A percentile compares a stretch with the other conserved stretches of the same genome.
These are phyloP conservation scores for Diaperis boleti DNA, from an alignment of 2,888 invertebrate species.

Conservation along the genomic window DNA sequence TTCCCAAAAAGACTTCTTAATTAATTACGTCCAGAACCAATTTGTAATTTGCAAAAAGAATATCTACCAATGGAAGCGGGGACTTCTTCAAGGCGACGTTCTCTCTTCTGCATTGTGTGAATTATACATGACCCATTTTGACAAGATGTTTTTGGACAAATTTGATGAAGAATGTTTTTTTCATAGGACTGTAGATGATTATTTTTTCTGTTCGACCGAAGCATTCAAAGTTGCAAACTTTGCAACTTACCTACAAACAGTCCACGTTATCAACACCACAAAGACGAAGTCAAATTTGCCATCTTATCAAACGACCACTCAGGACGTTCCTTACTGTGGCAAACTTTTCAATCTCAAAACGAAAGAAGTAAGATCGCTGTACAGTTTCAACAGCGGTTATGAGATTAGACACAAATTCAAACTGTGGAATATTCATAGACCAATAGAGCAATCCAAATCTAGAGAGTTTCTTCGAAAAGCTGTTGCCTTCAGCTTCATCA, in stretches of 20 bases:
- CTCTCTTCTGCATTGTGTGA: slow-evolving; percentile 49
- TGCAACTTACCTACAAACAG: slow-evolving; percentile 10
- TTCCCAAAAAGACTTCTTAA: slow-evolving; percentile 45
- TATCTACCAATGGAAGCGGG: slow-evolving; percentile 48
- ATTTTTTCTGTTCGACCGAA: slow-evolving; percentile 48
- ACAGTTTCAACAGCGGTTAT: slow-evolving; percentile 33
- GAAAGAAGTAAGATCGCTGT: slow-evolving; percentile 45
- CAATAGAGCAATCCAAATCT: slow-evolving; percentile 17
- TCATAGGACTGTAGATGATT: slow-evolving; percentile 50
- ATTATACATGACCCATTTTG: slow-evolving; percentile 45
- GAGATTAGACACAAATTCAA: slow-evolving; percentile 48
- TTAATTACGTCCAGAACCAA: slow-evolving; percentile 46
- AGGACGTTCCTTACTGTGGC: slow-evolving; percentile 47
- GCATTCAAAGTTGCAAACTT: slow-evolving; percentile 40
- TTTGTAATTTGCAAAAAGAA: slow-evolving; percentile 44
- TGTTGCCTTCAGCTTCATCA: slow-evolving; percentile 43
- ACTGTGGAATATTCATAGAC: slow-evolving; percentile 46
- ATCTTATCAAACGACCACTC: slow-evolving; percentile 1
- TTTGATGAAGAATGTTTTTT: slow-evolving; percentile 38
- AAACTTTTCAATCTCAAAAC: slow-evolving; percentile 48
- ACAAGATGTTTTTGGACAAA: slow-evolving; percentile 38
- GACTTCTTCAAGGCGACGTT: slow-evolving; percentile 51
- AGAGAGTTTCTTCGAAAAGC: slow-evolving; percentile 25
- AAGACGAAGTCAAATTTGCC: slow-evolving; percentile 45
- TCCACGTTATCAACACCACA: slow-evolving; percentile 40